Percentiles rank a stretch among this genome's conserved stretches.
These are phyloP conservation scores for Hydractinia echinata DNA, from an alignment of 30 jellyfish, hydroid and myxozoan species.

Conservation along the genomic window DNA sequence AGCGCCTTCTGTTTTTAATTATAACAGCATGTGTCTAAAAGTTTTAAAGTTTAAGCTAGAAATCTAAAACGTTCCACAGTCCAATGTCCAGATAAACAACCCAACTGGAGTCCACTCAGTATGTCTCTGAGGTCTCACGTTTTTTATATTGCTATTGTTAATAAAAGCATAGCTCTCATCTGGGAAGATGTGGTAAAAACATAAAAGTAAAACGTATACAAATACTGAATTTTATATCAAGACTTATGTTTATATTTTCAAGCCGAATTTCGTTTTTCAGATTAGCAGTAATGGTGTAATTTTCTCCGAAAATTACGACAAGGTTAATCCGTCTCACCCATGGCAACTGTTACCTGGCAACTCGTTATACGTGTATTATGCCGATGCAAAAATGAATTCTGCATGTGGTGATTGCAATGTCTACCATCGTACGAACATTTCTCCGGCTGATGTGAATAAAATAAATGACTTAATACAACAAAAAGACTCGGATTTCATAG, in stretches of 20 bases:
- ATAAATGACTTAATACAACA: not conserved
- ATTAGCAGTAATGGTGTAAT: constrained; percentile 15
- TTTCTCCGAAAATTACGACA: not conserved
- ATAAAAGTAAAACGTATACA: not conserved
- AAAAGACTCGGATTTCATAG: not conserved
- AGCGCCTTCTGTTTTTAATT: too few species aligned
- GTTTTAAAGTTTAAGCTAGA: too few species aligned
- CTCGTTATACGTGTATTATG: not conserved
- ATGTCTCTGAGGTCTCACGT: too few species aligned
- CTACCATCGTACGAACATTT: not conserved
- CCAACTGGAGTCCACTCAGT: too few species aligned
- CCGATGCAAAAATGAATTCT: not conserved
- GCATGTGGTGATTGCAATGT: constrained; percentile 3
- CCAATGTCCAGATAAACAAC: too few species aligned
- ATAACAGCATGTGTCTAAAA: too few species aligned
- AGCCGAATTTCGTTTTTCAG: not conserved
- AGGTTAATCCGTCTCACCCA: not conserved
- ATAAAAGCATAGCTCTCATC: too few species aligned
- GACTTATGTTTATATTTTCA: not conserved
- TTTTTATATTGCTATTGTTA: too few species aligned
- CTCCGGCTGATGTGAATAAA: not conserved
- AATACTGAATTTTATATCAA: not conserved
- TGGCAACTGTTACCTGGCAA: not conserved
- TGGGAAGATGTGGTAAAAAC: not conserved
- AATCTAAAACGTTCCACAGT: too few species aligned